Evolutionary conservation across 2,113 vertebrate species (phyloP).

Genomic region (Sphaerodactylus townsendi): DNA sequence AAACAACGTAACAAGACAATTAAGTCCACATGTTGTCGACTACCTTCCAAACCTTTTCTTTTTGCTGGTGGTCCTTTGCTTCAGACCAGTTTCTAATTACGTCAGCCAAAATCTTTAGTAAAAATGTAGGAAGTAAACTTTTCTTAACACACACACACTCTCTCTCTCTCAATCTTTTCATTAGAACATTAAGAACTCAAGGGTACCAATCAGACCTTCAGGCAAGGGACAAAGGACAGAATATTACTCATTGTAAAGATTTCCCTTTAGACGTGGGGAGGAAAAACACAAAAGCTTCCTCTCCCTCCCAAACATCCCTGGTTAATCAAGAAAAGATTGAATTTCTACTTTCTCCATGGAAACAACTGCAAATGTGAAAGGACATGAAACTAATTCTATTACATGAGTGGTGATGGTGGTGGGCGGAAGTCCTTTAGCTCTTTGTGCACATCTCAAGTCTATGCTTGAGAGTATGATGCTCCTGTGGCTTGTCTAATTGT

Average conservation of each 20-base stretch:
- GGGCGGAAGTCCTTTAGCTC: not conserved
- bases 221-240: not conserved
- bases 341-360: constrained; percentile 5
- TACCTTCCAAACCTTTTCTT: not conserved
- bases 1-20: not conserved
- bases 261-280: constrained; percentile 40
- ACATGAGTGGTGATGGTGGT: not conserved
- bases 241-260: constrained; percentile 7
- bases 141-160: too few relatives aligned
- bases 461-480: not conserved
- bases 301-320: constrained; percentile 7
- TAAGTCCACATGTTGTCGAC: not conserved
- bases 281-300: not conserved
- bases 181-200: not conserved
- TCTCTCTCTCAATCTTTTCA: not conserved
- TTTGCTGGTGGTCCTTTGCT: not conserved
- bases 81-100: not conserved
- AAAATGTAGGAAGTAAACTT: not conserved
- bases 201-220: accelerated
- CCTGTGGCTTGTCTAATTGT: not conserved
- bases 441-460: not conserved
- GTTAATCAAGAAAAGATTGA: constrained; percentile 30
- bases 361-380: not conserved
- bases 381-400: not conserved
- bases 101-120: not conserved